Evolutionary conservation across 2,888 invertebrate species (phyloP).

Genomic region (Drosophila quasianomalipes): DNA sequence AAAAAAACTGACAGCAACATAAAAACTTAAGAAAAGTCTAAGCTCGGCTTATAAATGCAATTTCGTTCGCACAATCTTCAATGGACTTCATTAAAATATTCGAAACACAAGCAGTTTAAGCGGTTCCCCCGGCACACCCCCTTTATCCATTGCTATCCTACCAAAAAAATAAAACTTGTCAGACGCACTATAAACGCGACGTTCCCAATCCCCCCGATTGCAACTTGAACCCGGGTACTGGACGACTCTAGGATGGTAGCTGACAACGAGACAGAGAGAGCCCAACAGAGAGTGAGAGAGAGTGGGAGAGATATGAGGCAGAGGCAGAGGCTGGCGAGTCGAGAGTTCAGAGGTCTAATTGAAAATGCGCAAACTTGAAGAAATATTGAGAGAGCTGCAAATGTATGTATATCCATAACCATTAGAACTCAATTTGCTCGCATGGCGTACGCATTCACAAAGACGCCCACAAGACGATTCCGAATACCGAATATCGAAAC

Average conservation of each 20-base stretch:
- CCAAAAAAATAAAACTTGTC: constrained; percentile 52
- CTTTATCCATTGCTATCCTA: neutral
- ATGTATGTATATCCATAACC: constrained; percentile 54
- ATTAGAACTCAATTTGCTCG: constrained; percentile 75
- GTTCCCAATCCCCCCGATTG: constrained; percentile 12
- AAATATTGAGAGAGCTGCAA: constrained; percentile 72
- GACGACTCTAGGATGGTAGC: constrained; percentile 24
- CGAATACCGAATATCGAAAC: constrained; percentile 2
- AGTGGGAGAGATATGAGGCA: constrained; percentile 13
- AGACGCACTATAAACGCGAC: constrained; percentile 63
- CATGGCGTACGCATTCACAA: constrained; percentile 54
- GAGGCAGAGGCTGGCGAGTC: constrained; percentile 50
- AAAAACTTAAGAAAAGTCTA: constrained; percentile 66
- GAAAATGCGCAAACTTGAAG: constrained; percentile 80
- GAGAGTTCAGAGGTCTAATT: constrained; percentile 83
- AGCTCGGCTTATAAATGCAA: constrained; percentile 78
- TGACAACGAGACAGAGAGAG: constrained; percentile 2
- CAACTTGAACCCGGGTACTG: constrained; percentile 17
- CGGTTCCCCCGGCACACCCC: constrained; percentile 4
- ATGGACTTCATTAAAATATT: constrained; percentile 82
- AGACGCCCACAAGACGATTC: constrained; percentile 63
- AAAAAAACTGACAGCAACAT: constrained; percentile 71
- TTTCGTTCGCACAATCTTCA: constrained; percentile 80
- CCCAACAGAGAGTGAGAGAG: constrained; percentile 7
- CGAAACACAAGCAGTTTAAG: constrained; percentile 78